Base-by-base conservation (phyloP, 1,140 invertebrate genomes). In the Drosophila subobscura region DNA sequence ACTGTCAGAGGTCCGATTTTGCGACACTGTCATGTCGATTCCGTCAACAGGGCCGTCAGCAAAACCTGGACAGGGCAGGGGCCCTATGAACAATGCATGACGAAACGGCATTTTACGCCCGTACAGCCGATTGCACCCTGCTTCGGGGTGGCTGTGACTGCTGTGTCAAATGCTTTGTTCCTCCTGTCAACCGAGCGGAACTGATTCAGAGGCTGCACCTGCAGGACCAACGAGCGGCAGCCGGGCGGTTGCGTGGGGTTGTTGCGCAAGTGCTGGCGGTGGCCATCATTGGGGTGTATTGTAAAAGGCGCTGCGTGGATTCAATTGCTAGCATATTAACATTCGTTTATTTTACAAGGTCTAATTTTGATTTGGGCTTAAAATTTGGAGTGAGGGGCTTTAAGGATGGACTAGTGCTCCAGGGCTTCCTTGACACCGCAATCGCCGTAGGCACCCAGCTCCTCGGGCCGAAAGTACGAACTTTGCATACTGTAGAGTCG, bases 401-500 rank as follows among this genome's bases (percentile, higher is more conserved):
- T 40, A 44, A n/a, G 40, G 37, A 44, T 23, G 14, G 29, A 57
- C 56, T 84, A 84, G 59, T 84, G 80, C 33, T 88, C 83, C 78
- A 88, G 71, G 33, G 79, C 25, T 27, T 90, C 88, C 74, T 90
- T 90, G 77, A 67, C 61, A 37, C 80, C 89, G 60, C 88, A 89
- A 25, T 90, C 90, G 5, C 77, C 68, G 29, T 88, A 91, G 47
- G 81, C 60, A n/a, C 72, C 73, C 51, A 91, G 53, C 37, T 94
- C 93, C 54, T 94, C 93, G 6, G 92, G 93, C 59, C 94, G 93
- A 91, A 94, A 94, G 77, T 94, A 94, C 3, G 93, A 94, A 72
- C 92, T 94, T 78, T 94, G 94, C 94, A 94, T 94, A 40, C 94
- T 94, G 66, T 94, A 94, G 1, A 94, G 88, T 25, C 94, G 92